Evolutionary conservation across 2,797 vertebrate species (phyloP).

Genomic region (Lepilemur septentrionalis): DNA sequence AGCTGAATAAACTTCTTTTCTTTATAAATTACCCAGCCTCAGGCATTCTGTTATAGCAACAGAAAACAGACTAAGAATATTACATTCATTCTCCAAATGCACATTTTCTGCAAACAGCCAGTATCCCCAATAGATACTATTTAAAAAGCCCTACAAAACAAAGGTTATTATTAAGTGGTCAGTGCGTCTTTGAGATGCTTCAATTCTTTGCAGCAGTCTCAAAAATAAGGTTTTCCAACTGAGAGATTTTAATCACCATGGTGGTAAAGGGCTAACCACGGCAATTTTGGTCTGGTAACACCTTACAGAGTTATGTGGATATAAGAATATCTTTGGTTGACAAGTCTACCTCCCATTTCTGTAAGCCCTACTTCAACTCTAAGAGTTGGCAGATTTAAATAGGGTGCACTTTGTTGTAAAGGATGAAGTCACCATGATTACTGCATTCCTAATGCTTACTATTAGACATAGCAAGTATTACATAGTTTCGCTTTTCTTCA

Average conservation of each 20-base stretch:
- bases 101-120: background rate
- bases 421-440: background rate
- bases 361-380: background rate
- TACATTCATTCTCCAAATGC: background rate
- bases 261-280: background rate
- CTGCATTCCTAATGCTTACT: background rate
- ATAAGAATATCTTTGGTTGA: background rate
- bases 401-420: background rate
- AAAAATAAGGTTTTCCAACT: conserved; percentile 16
- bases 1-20: background rate
- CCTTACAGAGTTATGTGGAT: background rate
- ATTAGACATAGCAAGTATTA: background rate
- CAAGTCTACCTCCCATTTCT: background rate
- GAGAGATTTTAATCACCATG: background rate
- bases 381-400: background rate
- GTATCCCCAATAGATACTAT: background rate
- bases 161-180: background rate
- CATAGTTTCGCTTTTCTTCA: background rate
- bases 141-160: background rate
- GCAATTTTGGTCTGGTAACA: background rate
- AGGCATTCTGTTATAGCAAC: background rate
- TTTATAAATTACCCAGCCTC: background rate
- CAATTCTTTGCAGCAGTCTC: background rate
- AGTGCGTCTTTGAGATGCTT: background rate
- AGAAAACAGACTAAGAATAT: background rate